A percentile compares a stretch with the other conserved stretches of the same genome.
Conservation (phyloP, 2,888 invertebrate genomes). For the Xestia xanthographa region DNA sequence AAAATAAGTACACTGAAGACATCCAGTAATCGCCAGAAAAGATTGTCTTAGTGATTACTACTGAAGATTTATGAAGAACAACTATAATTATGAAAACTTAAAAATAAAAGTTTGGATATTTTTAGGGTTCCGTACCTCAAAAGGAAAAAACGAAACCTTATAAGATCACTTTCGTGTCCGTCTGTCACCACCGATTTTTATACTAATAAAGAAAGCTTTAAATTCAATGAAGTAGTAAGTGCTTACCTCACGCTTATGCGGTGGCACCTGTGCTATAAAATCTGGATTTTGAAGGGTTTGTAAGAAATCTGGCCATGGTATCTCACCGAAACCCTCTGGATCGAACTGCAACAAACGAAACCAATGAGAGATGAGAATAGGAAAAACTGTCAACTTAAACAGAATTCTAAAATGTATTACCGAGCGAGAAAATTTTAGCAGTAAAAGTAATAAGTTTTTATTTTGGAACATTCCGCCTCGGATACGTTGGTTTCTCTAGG, state of each 20-base stretch:
- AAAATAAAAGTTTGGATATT: not conserved
- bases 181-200: too few relatives aligned
- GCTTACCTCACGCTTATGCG: constrained; percentile 93
- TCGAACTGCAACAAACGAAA: constrained; percentile 92
- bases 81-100: not conserved
- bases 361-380: constrained; percentile 10
- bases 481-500: too few relatives aligned
- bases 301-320: constrained; percentile 96
- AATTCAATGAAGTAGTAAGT: not conserved
- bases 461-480: too few relatives aligned
- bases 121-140: too few relatives aligned
- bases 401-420: too few relatives aligned
- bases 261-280: constrained; percentile 93
- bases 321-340: constrained; percentile 98
- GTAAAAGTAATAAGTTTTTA: too few relatives aligned
- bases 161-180: too few relatives aligned
- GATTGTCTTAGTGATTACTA: not conserved
- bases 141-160: too few relatives aligned
- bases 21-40: not conserved
- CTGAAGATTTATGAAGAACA: not conserved
- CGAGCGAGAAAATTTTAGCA: too few relatives aligned
- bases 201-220: not conserved
- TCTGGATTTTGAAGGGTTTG: constrained; percentile 94
- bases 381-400: too few relatives aligned
- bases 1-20: not conserved